Evolutionary conservation across 1,140 invertebrate species (phyloP), one percentile per base, ranked within the genome.

Genomic region (Delia radicum): DNA sequence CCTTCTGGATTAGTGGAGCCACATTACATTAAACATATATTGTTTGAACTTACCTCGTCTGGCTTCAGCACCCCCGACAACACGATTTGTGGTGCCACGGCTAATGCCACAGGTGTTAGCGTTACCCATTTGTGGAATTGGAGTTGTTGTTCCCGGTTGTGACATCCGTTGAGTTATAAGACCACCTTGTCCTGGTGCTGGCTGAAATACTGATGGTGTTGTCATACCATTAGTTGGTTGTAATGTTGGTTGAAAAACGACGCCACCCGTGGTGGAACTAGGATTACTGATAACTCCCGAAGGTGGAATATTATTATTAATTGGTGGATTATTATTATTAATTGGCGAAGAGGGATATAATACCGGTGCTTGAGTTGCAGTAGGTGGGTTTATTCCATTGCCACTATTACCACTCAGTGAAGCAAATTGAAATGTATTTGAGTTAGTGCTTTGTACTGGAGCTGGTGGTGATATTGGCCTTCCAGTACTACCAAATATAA

Each of bases 31-130:
- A 33, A 29, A 69, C 31, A 21, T 74, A 80, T 80, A 86, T 74
- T 77, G 77, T 48, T 83, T 77, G 0, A n/a, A 69, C 31, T 26
- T 74, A 80, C 80, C 86, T 74, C 77, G 77, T 48, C 83, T 77
- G 0, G 86, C 86, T 12, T 84, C 82, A 65, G 80, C 12, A 3
- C 88, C 87, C 15, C 86, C 87, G 4, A 89, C 87, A 21, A 88
- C 84, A 21, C 85, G 81, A 73, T 85, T 84, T 21, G 80, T 80
- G 10, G 79, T 80, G 18, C 78, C 78, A 62, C 78, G 79, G 76
- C 79, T 83, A 3, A 85, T 74, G 3, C 87, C 87, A 71, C 82
- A 84, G 15, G 13, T 71, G 6, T 0, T 65, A 18, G 21, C 15
- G 27, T n/a, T 37, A 26, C 26, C 37, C 15, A 27, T 37, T 10